Evolutionary conservation across 1,140 invertebrate genomes (phyloP), one percentile per base, ranked within the genome.

Genomic region (Heliconius nattereri): DNA sequence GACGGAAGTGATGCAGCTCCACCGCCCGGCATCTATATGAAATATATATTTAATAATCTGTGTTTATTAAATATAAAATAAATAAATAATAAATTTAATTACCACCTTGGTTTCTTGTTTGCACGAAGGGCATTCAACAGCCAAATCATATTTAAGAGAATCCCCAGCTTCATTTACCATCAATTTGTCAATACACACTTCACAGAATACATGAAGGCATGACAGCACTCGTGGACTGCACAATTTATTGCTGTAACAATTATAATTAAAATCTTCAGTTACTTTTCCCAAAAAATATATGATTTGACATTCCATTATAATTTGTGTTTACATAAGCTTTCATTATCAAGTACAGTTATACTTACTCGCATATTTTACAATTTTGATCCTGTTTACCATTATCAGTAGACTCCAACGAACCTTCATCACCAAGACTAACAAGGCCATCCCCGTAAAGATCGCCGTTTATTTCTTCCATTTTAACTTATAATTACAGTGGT

Each of bases 201-300:
- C 97, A 94, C 98, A 99, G 94, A 98, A 99, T 7, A 98, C 98
- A 95, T 99, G 98, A 85, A 99, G 96, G 94, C 98, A 99, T 82
- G 97, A 96, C 82, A 99, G 95, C 60, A 99, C 97, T 84, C 98
- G 96, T 70, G 98, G 98, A 87, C 96, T 96, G 86, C 96, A 96
- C 83, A 98, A 94, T 85, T 97, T 97, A 87, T 96, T 96, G 83
- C 96, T 96, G 89, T 93, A 97, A 92, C 85, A 57, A 78, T 80
- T 75, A 54, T 32, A 78, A 11, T 66, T 26, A 29, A 29, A 66
- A 26, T 29, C 20, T 66, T 13, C 20, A 23, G 8, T n/a, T 57
- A 9, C 6, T 9, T 23, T 60, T 2, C 20, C 8, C 3, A 60
- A 60, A 57, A 57, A 60, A 11, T 23, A 26, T 66, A 29, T 66